Evolutionary conservation across 1,140 invertebrate species (phyloP), one percentile per base, ranked within the genome.

Genomic region (Batillaria attramentaria): DNA sequence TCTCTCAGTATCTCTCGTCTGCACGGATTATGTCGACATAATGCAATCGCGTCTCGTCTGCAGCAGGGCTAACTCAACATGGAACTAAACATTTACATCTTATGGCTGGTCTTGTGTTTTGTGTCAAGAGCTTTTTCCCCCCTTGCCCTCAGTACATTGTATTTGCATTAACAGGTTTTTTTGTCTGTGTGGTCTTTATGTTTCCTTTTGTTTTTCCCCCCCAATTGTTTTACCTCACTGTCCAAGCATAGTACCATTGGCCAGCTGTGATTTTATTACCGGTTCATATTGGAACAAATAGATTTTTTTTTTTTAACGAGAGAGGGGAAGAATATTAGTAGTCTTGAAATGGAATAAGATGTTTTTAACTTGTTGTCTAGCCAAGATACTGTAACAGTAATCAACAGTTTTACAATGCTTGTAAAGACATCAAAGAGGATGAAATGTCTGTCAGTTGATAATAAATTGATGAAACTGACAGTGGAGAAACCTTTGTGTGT

Each of bases 11-110:
- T n/a, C n/a, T n/a, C n/a, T n/a, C n/a, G n/a, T n/a, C n/a, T n/a
- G n/a, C n/a, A n/a, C n/a, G n/a, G n/a, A n/a, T n/a, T n/a, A n/a
- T 70, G 68, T 70, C 57, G 68, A 70, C 68, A 70, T 70, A 70
- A 70, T 70, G 68, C 68, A 70, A 39, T 62, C n/a, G 57, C 8
- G n/a, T 28, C 24, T 31, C 33, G 57, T 62, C 24, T 28, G 8
- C 24, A 8, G 33, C 57, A 62, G 57, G 33, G n/a, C n/a, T 60
- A 24, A 60, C 31, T 6, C 24, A 13, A 60, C 57, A 60, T 20
- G 57, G 57, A 60, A 60, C 24, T 13, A 60, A n/a, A n/a, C n/a
- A n/a, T n/a, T 5, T n/a, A 60, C 31, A 6, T 20, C 31, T n/a
- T 60, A 4, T 60, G 57, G 24, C 8, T 60, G 57, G 57, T 6